Evolutionary conservation across 2,113 vertebrate species (phyloP), one percentile per base, ranked within the genome.

Genomic region (Heterotilapia buettikoferi): DNA sequence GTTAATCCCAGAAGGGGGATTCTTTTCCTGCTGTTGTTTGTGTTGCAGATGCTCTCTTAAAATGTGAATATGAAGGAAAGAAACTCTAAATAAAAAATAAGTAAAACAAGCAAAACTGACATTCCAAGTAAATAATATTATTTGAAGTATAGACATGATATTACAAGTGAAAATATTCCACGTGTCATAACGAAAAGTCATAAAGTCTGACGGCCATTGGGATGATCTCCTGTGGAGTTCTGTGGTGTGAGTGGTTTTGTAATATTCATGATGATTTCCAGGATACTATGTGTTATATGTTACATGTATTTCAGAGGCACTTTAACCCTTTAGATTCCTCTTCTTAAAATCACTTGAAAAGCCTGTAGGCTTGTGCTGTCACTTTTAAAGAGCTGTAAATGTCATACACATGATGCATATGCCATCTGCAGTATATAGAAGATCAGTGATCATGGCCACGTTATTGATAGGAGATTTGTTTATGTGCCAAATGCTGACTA

Each of bases 401-500:
- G 82, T 21, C 38, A 38, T 24, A 31, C 56, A 80, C 31, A 12
- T n/a, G 84, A 68, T 56, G 31, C 71, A 47, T 53, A 36, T 76
- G 80, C 54, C 45, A 84, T 87, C 76, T 86, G 63, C 89, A 82
- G 26, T 6, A 6, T 36, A 71, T 6, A 79, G 18, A 24, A n/a
- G 10, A 7, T 14, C 78, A 80, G 31, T 19, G 56, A 61, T 83
- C 52, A 38, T 5, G 31, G 11, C 24, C 59, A 19, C 36, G 4
- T 80, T 84, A 50, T 26, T 78, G 71, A 78, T 31, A 31, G 71
- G 43, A 76, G 73, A 78, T 53, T 76, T 86, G 84, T 31, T 84
- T 31, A 26, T 12, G 61, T 26, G 88, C 87, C 87, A 91, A 73
- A 80, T 38, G 47, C 68, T 87, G 87, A 92, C 87, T 86, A 87